A percentile compares a stretch with the other conserved stretches of the same genome.
Evolutionary conservation across 2,797 vertebrate species (phyloP).

Genomic region (Telmatherina bonti): DNA sequence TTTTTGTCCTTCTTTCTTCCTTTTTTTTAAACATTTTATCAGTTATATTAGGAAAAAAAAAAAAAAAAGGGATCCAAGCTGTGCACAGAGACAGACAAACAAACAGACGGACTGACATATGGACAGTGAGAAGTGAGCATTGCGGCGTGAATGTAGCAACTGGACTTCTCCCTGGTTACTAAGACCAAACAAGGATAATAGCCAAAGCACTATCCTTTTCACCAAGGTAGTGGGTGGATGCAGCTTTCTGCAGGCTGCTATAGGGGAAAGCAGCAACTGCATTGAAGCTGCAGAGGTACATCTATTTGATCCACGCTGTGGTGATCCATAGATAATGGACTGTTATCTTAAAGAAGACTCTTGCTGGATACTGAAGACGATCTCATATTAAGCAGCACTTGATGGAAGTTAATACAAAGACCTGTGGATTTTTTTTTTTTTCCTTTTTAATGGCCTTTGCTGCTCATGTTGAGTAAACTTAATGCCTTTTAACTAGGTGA

Average conservation of each 20-base stretch:
- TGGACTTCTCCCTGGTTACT: slow-evolving; percentile 76
- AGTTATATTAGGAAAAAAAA: slow-evolving; percentile 35
- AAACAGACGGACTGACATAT: slow-evolving; percentile 73
- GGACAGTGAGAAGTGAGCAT: slow-evolving; percentile 69
- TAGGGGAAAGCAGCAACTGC: slow-evolving; percentile 66
- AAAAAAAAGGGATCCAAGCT: slow-evolving; percentile 36
- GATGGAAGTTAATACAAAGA: slow-evolving; percentile 21
- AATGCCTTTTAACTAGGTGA: slow-evolving; percentile 43
- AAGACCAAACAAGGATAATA: slow-evolving; percentile 73
- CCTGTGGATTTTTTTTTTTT: slow-evolving; percentile 29
- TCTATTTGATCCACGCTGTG: slow-evolving; percentile 38
- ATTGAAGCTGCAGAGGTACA: slow-evolving; percentile 59
- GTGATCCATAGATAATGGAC: slow-evolving; percentile 53
- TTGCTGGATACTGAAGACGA: slow-evolving; percentile 12
- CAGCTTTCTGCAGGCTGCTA: slow-evolving; percentile 68
- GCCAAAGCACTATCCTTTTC: slow-evolving; percentile 68
- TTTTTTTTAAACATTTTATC: slow-evolving; percentile 27
- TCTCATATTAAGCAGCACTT: slow-evolving; percentile 23
- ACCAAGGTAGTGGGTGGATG: slow-evolving; percentile 78
- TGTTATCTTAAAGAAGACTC: slow-evolving; percentile 36
- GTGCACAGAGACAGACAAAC: slow-evolving; percentile 37
- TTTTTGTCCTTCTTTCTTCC: slow-evolving; percentile 10
- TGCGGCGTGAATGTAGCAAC: slow-evolving; percentile 77
- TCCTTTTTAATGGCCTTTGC: slow-evolving; percentile 41
- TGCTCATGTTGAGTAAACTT: slow-evolving; percentile 42